Conservation (phyloP, 2,888 invertebrate genomes). For the Aethes cnicana region DNA sequence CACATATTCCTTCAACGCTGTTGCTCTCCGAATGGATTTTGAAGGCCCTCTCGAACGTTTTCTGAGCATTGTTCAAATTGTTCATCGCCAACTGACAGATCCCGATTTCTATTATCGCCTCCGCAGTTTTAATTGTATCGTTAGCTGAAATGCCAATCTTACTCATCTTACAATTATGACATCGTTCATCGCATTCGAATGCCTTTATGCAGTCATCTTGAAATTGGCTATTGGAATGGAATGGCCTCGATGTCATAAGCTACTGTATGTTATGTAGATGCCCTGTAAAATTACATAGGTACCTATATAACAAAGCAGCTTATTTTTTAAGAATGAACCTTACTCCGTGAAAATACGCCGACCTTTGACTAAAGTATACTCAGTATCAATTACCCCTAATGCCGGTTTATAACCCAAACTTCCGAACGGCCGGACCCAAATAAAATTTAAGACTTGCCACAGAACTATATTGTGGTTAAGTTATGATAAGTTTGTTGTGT, state of each 20-base stretch:
- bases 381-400: slow-evolving; percentile 23
- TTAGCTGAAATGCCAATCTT: slow-evolving; percentile 53
- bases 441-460: slow-evolving; percentile 14
- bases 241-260: too few species aligned
- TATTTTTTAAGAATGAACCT: too few species aligned
- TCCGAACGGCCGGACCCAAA: slow-evolving; percentile 6
- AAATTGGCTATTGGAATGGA: too few species aligned
- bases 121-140: slow-evolving; percentile 67
- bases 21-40: slow-evolving; percentile 59
- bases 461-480: too few species aligned
- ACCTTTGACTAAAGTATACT: slow-evolving; percentile 1
- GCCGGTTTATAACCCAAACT: slow-evolving; percentile 19
- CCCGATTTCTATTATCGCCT: slow-evolving; percentile 79
- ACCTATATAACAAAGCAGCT: too few species aligned
- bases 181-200: not conserved
- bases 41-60: slow-evolving; percentile 73
- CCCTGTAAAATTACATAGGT: too few species aligned
- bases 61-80: slow-evolving; percentile 72
- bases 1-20: slow-evolving; percentile 72
- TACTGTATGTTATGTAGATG: too few species aligned
- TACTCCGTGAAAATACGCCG: not conserved
- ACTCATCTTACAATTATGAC: not conserved
- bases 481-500: too few species aligned
- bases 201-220: too few species aligned
- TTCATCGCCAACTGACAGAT: slow-evolving; percentile 74